Evolutionary conservation across 2,797 vertebrate species (phyloP).

Genomic region (Acanthornis magna): DNA sequence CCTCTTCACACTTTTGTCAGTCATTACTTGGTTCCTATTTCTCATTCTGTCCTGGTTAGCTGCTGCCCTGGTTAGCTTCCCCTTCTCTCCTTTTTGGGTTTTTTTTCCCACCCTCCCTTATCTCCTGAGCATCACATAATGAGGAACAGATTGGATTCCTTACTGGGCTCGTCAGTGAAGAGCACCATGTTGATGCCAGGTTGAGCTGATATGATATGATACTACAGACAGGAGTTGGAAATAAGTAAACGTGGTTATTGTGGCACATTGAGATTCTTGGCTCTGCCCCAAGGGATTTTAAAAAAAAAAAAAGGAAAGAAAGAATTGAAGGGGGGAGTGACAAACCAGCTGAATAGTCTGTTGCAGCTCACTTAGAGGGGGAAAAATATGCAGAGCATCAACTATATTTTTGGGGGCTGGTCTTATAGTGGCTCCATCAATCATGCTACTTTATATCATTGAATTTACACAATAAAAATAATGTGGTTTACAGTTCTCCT

Average conservation of each 20-base stretch:
- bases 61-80: not conserved
- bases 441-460: not conserved
- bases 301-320: not conserved
- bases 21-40: not conserved
- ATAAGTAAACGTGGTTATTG: conserved; percentile 41
- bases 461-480: not conserved
- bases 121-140: not conserved
- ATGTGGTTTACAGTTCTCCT: not conserved
- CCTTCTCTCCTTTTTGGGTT: not conserved
- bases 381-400: not conserved
- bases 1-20: not conserved
- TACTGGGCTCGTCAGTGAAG: not conserved
- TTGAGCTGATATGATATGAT: conserved; percentile 35
- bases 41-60: not conserved
- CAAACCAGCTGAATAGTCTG: not conserved
- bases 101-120: not conserved
- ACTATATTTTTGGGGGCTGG: not conserved
- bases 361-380: not conserved
- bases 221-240: conserved; percentile 36
- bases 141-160: conserved; percentile 41
- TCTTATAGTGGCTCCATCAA: not conserved
- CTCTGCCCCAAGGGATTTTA: not conserved
- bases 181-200: conserved; percentile 38
- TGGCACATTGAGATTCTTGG: conserved; percentile 49
- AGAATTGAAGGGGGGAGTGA: not conserved